These are phyloP conservation scores for Tinea semifulvella DNA, from an alignment of 2,888 invertebrate species.

Conservation along the genomic window DNA sequence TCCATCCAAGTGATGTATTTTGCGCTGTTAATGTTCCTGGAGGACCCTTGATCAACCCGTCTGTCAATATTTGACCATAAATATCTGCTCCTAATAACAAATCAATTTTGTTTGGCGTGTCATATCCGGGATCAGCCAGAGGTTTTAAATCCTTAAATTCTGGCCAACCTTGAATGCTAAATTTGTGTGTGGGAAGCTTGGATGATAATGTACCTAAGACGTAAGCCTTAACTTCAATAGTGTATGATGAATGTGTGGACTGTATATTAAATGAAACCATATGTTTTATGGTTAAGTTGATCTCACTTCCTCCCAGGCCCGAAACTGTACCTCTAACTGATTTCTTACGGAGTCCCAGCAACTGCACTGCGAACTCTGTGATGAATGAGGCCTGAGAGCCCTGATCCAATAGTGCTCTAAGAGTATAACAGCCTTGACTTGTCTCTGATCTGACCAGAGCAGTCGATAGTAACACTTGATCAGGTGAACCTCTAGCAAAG, in stretches of 20 bases:
- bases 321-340: constrained; percentile 20
- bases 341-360: constrained; percentile 20
- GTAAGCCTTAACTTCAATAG: constrained; percentile 20
- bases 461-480: constrained; percentile 24
- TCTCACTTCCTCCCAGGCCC: constrained; percentile 20
- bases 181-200: constrained; percentile 15
- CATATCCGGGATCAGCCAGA: constrained; percentile 21
- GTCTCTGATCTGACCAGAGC: constrained; percentile 22
- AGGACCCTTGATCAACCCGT: background rate
- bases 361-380: constrained; percentile 23
- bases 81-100: constrained; percentile 20
- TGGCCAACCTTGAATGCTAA: constrained; percentile 17
- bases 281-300: constrained; percentile 17
- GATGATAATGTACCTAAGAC: constrained; percentile 19
- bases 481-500: too few relatives aligned
- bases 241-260: constrained; percentile 17
- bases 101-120: constrained; percentile 20
- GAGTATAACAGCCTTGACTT: constrained; percentile 15
- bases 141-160: constrained; percentile 17
- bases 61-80: constrained; percentile 7
- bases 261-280: constrained; percentile 17
- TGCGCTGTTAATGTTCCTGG: constrained; percentile 9
- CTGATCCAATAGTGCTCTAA: constrained; percentile 23
- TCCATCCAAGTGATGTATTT: constrained; percentile 22
- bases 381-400: constrained; percentile 25